Evolutionary conservation across 2,113 vertebrate genomes (phyloP).

Genomic region (Forbesichthys papilliferus): DNA sequence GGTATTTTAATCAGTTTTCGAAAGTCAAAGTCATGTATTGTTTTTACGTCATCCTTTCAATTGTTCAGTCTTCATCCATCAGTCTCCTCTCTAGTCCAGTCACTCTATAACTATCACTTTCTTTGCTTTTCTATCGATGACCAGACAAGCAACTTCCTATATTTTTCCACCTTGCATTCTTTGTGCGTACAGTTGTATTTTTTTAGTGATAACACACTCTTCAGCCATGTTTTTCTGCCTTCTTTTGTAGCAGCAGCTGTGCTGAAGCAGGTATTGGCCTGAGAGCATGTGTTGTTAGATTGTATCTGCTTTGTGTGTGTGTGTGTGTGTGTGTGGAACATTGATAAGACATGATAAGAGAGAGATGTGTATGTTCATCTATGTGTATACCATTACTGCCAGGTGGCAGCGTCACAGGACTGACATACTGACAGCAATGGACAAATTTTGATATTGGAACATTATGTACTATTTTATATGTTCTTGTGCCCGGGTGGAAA

Average conservation of each 20-base stretch:
- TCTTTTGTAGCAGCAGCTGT: slow-evolving; percentile 74
- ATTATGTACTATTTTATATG: no score
- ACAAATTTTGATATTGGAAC: no score
- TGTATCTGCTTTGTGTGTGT: slow-evolving; percentile 53
- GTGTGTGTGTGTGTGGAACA: slow-evolving; percentile 3
- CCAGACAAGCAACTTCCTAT: slow-evolving; percentile 67
- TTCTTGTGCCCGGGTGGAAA: no score
- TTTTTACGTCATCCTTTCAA: no score
- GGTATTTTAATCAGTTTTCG: no score
- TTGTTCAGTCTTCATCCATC: no score
- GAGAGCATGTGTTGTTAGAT: slow-evolving; percentile 67
- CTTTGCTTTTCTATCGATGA: slow-evolving; percentile 65
- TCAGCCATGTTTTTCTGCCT: slow-evolving; percentile 61
- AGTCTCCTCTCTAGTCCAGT: neutral
- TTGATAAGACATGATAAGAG: no score
- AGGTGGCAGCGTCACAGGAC: no score
- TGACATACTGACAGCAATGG: no score
- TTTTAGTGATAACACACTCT: slow-evolving; percentile 51
- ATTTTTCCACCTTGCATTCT: slow-evolving; percentile 78
- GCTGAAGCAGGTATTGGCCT: slow-evolving; percentile 67
- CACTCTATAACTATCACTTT: slow-evolving; percentile 5
- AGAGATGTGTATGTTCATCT: slow-evolving; percentile 23
- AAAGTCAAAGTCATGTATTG: no score
- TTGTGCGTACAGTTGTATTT: slow-evolving; percentile 61
- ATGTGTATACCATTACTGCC: slow-evolving; percentile 4